Evolutionary conservation across 2,888 invertebrate genomes (phyloP), one percentile per base, ranked within the genome.

Genomic region (Biston stratarius): DNA sequence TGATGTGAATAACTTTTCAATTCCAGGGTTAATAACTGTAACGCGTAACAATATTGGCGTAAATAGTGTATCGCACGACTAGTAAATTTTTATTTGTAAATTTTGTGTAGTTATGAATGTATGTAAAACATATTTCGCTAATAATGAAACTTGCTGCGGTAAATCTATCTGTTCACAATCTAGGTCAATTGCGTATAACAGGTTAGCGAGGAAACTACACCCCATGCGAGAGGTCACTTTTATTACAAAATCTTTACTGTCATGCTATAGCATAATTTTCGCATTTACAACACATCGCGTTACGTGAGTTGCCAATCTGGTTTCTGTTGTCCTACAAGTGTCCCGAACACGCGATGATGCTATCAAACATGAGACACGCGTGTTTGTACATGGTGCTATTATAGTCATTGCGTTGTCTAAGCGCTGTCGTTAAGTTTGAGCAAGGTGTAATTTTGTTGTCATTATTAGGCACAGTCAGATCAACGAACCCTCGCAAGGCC

Each of bases 301-400:
- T 56, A 69, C 24, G 49, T 44, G 53, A 67, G 69, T 71, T 68
- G 70, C 57, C 62, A 70, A 69, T 68, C 68, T 65, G 45, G 60
- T 61, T 62, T 55, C 5, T 45, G 66, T 61, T 53, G 53, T 61
- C 47, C 65, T 64, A 14, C 33, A 53, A 51, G 45, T 33, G 47
- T 52, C 64, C 45, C 52, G 44, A 55, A 53, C 72, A 73, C 65
- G 73, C 68, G 63, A 73, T 36, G 67, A 70, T 72, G 55, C 53
- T 72, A 72, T 72, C 69, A 67, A 53, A 52, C 58, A 44, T 42
- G 33, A 53, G 40, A 14, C 52, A 60, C 6, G 38, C 70, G 70
- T 61, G 70, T 69, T 45, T 42, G 33, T 64, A 57, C 61, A 57
- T 51, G 38, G 3, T 67, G 51, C 44, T 48, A 52, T 56, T 8